Conservation (phyloP, 2,888 invertebrate species). For the Nomada fucata region DNA sequence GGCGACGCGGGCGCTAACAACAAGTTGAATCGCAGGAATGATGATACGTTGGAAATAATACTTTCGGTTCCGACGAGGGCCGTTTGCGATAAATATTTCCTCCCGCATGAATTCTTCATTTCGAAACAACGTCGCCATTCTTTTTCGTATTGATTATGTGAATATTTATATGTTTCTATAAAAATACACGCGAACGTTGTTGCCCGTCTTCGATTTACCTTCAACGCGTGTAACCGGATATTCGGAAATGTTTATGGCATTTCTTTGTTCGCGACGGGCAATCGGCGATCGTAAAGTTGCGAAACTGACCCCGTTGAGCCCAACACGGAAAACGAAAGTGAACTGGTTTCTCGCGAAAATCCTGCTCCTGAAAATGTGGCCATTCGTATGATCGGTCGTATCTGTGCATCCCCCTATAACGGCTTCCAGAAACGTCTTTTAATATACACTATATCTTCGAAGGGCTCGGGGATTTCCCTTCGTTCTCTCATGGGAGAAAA, state of each 20-base stretch:
- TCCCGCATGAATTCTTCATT: too few relatives aligned
- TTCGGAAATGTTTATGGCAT: neutral
- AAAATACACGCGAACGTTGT: neutral
- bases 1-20: too few relatives aligned
- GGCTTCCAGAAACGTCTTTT: slow-evolving; percentile 82
- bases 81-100: too few relatives aligned
- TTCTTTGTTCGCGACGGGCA: neutral
- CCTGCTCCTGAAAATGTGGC: slow-evolving; percentile 81
- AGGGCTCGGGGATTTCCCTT: slow-evolving; percentile 76
- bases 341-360: slow-evolving; percentile 74
- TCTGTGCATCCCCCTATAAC: slow-evolving; percentile 72
- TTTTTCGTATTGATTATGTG: too few relatives aligned
- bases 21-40: too few relatives aligned
- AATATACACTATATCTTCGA: slow-evolving; percentile 84
- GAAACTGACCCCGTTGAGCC: slow-evolving; percentile 53
- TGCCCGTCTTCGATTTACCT: too few relatives aligned
- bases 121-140: too few relatives aligned
- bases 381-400: slow-evolving; percentile 84
- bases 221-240: neutral
- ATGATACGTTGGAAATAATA: too few relatives aligned
- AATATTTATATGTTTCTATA: neutral
- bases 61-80: too few relatives aligned
- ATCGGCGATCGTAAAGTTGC: slow-evolving; percentile 42
- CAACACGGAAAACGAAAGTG: slow-evolving; percentile 70
- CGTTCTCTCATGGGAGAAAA: slow-evolving; percentile 37